These are phyloP conservation scores for Macrophya annulata DNA, from an alignment of 2,888 invertebrate species.

Conservation along the genomic window DNA sequence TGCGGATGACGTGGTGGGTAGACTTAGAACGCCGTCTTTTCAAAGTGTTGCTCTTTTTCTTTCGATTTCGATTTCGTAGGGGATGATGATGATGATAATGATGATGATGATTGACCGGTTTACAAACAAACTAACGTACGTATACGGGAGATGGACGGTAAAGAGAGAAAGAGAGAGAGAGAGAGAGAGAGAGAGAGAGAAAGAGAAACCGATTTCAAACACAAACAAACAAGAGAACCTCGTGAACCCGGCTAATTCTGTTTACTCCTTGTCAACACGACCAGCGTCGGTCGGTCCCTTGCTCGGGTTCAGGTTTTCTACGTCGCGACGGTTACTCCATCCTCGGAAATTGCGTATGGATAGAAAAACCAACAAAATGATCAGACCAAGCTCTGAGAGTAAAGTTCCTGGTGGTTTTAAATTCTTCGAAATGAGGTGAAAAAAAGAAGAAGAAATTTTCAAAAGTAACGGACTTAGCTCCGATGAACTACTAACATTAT, in stretches of 20 bases:
- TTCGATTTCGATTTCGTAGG: background rate
- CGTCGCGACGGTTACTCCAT: slow-evolving; percentile 33
- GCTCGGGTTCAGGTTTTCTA: slow-evolving; percentile 5
- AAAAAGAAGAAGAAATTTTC: background rate
- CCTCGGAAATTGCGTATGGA: slow-evolving; percentile 39
- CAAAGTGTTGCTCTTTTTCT: background rate
- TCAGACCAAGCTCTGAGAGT: background rate
- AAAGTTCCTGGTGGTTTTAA: background rate
- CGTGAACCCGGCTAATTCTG: slow-evolving; percentile 50
- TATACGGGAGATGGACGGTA: slow-evolving; percentile 3
- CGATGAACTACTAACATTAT: background rate
- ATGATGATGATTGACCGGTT: slow-evolving; percentile 24
- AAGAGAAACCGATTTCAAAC: slow-evolving; percentile 38
- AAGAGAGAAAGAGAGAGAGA: background rate
- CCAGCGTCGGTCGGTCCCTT: background rate
- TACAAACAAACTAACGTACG: background rate
- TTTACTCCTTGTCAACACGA: slow-evolving; percentile 47
- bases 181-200: background rate
- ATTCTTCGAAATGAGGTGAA: background rate
- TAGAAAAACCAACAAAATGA: slow-evolving; percentile 30
- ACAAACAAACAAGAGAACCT: slow-evolving; percentile 52
- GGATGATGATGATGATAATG: background rate
- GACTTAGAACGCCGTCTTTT: background rate
- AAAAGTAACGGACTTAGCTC: background rate
- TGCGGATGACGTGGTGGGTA: background rate